Evolutionary conservation across 2,888 invertebrate genomes (phyloP), one percentile per base, ranked within the genome.

Genomic region (Cotesia congregata): DNA sequence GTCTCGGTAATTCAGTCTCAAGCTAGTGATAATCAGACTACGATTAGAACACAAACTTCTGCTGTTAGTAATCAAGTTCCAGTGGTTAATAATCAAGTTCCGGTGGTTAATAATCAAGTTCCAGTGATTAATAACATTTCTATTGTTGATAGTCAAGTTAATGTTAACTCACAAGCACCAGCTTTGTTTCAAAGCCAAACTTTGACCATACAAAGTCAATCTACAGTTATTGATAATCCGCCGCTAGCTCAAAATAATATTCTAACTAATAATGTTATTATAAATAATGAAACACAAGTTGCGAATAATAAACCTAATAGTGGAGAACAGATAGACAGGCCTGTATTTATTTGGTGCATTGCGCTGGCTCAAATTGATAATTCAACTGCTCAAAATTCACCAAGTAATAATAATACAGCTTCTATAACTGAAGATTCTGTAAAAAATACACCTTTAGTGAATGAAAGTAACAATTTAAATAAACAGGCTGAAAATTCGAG

Each of bases 11-110:
- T 50, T 50, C 1, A 50, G 12, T 50, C 50, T 4, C 50, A 50
- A 7, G 1, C 12, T 50, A 50, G 7, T 50, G 50, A 50, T 50
- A 9, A 38, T 91, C 87, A 80, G 0, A 60, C 12, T 9, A 60
- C 12, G 5, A 9, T 59, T 12, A 7, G n/a, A 41, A 38, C n/a
- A 3, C 50, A 70, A 6, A 17, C 60, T 12, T 7, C 61, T 5
- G 70, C 59, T 30, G n/a, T n/a, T 5, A 12, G 40, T 12, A 9
- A 60, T 30, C 12, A 41, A 69, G 9, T 6, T 40, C 41, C 50
- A 6, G 15, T 59, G 12, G 6, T 15, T 39, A 41, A 69, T 20
- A 41, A 6, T 15, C 20, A 41, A 69, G 9, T 6, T 40, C 41
- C 50, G 5, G 15, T 59, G 12, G 6, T 15, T 39, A 41, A 69